Conservation (phyloP, 2,113 vertebrate genomes). For the Tylochromis polylepis region DNA sequence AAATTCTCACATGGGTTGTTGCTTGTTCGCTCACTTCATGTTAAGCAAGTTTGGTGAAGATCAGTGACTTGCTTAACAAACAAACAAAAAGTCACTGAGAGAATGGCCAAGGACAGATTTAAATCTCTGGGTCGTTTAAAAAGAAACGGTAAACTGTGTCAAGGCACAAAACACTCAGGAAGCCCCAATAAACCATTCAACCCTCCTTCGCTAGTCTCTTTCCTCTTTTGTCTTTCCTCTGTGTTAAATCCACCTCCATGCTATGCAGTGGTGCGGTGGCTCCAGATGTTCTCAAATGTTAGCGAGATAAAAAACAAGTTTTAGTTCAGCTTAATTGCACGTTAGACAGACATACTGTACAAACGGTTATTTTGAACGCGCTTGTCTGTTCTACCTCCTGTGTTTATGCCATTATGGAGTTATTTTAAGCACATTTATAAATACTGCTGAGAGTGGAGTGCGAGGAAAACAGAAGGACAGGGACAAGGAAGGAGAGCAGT, state of each 20-base stretch:
- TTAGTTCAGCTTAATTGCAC: neutral
- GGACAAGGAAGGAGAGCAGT: neutral
- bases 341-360: neutral
- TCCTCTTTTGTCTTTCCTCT: neutral
- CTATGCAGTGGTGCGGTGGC: neutral
- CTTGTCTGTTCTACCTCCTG: neutral
- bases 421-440: conserved; percentile 9
- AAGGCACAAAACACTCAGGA: neutral
- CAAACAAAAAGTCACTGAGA: neutral
- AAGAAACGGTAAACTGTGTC: neutral
- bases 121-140: neutral
- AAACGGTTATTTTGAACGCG: neutral
- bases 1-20: neutral
- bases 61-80: neutral
- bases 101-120: neutral
- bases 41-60: neutral
- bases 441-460: neutral
- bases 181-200: neutral
- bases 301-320: neutral
- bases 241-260: neutral
- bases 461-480: neutral
- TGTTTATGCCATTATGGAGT: neutral
- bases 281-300: neutral
- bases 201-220: neutral
- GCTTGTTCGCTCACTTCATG: neutral